Evolutionary conservation across 2,888 invertebrate genomes (phyloP).

Genomic region (Philopedon plagiatum): DNA sequence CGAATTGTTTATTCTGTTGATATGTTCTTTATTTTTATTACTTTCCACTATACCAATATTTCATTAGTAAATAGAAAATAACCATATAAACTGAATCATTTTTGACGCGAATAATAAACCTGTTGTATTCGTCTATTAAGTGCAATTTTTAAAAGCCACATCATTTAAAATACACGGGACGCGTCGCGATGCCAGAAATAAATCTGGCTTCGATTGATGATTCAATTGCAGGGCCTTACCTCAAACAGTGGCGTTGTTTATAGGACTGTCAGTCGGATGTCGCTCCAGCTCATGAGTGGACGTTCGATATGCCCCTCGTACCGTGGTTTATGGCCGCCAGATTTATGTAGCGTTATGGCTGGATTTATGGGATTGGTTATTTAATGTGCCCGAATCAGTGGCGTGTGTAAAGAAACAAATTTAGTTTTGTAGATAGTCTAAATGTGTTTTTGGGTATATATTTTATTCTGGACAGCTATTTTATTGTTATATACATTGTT

Average conservation of each 20-base stretch:
- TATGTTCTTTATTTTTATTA: too few species aligned
- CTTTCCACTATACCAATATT: too few species aligned
- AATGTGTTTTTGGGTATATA: slow-evolving; percentile 14
- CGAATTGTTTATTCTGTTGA: too few species aligned
- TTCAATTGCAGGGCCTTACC: slow-evolving; percentile 39
- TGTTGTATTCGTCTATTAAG: too few species aligned
- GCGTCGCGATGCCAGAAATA: background rate
- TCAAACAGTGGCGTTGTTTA: slow-evolving; percentile 43
- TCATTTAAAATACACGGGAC: background rate
- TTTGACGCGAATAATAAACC: too few species aligned
- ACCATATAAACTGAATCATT: too few species aligned
- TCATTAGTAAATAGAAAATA: too few species aligned
- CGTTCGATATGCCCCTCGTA: slow-evolving; percentile 29
- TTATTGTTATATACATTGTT: slow-evolving; percentile 15
- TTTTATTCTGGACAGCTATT: slow-evolving; percentile 16
- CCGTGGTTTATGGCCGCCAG: slow-evolving; percentile 47
- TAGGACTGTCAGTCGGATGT: slow-evolving; percentile 43
- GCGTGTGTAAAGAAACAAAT: slow-evolving; percentile 48
- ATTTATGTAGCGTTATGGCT: slow-evolving; percentile 48
- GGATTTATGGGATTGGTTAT: slow-evolving; percentile 48
- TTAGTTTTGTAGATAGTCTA: slow-evolving; percentile 16
- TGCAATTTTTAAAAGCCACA: background rate
- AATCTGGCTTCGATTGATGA: slow-evolving; percentile 41
- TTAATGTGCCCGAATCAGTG: slow-evolving; percentile 44
- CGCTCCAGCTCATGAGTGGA: slow-evolving; percentile 40